Base-by-base conservation (phyloP, 2,113 vertebrate genomes). In the Oreotrochilus melanogaster region DNA sequence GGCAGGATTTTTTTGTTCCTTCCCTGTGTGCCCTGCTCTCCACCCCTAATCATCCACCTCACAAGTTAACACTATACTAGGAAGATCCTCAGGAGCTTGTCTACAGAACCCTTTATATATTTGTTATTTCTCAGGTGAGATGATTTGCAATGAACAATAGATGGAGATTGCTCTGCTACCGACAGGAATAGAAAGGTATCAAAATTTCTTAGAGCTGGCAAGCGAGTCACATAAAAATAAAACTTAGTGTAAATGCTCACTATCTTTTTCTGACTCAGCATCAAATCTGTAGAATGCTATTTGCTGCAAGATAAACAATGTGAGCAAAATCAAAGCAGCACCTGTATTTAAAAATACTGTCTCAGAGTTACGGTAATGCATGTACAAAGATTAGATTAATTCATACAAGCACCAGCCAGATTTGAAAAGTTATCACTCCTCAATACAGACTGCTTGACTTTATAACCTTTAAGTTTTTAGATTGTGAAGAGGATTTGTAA, bases 21-120 rank as follows among this genome's bases (percentile, higher is more conserved):
- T 8, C 6, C 4, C 4, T 0, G 3, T 16, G 37, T 74, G 33
- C 13, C 12, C 14, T 8, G 19, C 1, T 1, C 22, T 10, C n/a
- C 9, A 2, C 15, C 14, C 35, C 15, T 27, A 69, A 54, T 76
- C 31, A 74, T 23, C 22, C 65, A 56, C 11, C 64, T 86, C 39
- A 86, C 25, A 80, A 76, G 33, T 27, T 28, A 76, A 33, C 23
- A 60, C 0, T 31, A 33, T 5, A 47, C 8, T 9, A 71, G 39
- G 6, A 83, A 83, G 28, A 90, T 23, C 17, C 43, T 67, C 65
- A 42, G 43, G 22, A 74, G 37, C 14, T 80, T 61, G 16, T 37
- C 43, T 80, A 35, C 37, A 86, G 43, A 78, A 78, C 18, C 16
- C 48, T 76, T 61, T 47, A 72, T 31, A 33, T 28, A 88, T 66